Conservation (phyloP, 23 tunicate species). For the Trididemnum miniatum region DNA sequence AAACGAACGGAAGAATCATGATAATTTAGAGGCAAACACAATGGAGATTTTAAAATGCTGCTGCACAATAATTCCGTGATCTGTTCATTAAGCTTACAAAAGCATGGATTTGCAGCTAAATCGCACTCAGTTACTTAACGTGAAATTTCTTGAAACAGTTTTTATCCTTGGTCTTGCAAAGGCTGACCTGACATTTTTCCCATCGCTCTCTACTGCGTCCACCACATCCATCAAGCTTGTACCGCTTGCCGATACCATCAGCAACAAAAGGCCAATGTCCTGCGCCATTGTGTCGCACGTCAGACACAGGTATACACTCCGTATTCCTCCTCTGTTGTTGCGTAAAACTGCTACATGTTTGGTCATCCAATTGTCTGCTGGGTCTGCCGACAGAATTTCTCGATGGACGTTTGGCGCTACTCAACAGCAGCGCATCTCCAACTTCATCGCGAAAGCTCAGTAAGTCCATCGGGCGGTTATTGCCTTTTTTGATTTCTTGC, state of each 20-base stretch:
- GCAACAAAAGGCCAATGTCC: neutral
- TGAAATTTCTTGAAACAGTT: constrained; percentile 7
- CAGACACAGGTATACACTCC: neutral
- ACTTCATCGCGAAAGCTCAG: constrained; percentile 6
- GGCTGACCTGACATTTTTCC: neutral
- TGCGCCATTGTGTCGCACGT: neutral
- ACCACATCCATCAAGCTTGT: neutral
- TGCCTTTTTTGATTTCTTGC: neutral
- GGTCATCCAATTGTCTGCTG: too few relatives aligned
- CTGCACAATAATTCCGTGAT: too few relatives aligned
- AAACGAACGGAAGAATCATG: too few relatives aligned
- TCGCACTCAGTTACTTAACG: constrained; percentile 4
- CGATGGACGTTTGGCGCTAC: neutral
- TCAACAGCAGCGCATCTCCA: neutral
- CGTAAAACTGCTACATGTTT: neutral
- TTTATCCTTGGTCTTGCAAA: neutral
- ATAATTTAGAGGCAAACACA: too few relatives aligned
- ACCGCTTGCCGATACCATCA: neutral
- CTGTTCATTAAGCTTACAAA: too few relatives aligned
- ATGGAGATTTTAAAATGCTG: too few relatives aligned
- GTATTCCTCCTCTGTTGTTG: neutral
- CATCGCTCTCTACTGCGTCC: constrained; percentile 1
- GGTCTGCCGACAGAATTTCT: neutral
- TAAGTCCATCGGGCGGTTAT: neutral
- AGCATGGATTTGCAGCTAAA: too few relatives aligned